Base-by-base conservation (phyloP, 2,888 invertebrate species). In the Bellardia bayeri region DNA sequence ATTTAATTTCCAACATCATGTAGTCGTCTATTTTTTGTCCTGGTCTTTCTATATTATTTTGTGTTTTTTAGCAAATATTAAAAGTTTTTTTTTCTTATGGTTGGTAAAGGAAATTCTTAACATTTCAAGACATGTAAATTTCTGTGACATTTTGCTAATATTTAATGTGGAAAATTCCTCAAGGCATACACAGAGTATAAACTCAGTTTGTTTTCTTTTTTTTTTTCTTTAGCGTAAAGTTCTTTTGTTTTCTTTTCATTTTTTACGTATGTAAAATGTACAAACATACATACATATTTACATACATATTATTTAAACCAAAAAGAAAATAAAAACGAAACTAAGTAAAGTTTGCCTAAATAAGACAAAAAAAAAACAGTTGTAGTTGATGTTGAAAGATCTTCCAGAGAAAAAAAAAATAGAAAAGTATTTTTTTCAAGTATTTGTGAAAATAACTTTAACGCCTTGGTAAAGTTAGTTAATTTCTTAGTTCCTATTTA, bases 51-150 rank as follows among this genome's bases (percentile, higher is more conserved):
- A 16, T 40, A 40, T 61, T 61, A 61, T 16, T 33, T 61, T 61
- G 5, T 16, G 16, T 16, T 40, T 64, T 64, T 40, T 40, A 23
- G 23, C 0, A 23, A 23, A 23, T 23, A 23, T 23, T 23, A 23
- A 23, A 23, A 23, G 23, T 23, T 23, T 0, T 23, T 0, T 23
- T 23, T 23, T 23, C 23, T 23, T 23, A 23, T 23, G 23, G 23
- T 23, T 16, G 9, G 7, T 6, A 63, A 30, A 63, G 61, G 14
- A 64, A 61, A 37, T 61, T 14, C 61, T 76, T 69, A 69, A 76
- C 82, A 69, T 76, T 75, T 76, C 30, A 82, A 30, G 69, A 76
- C 63, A 69, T 69, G 76, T 61, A 76, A 45, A 82, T 82, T 76
- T 69, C 33, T 76, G 63, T 76, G 69, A 82, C 82, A 82, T 69